These are phyloP conservation scores for Sciurus vulgaris DNA, from an alignment of 2,797 vertebrate genomes.

Conservation along the genomic window DNA sequence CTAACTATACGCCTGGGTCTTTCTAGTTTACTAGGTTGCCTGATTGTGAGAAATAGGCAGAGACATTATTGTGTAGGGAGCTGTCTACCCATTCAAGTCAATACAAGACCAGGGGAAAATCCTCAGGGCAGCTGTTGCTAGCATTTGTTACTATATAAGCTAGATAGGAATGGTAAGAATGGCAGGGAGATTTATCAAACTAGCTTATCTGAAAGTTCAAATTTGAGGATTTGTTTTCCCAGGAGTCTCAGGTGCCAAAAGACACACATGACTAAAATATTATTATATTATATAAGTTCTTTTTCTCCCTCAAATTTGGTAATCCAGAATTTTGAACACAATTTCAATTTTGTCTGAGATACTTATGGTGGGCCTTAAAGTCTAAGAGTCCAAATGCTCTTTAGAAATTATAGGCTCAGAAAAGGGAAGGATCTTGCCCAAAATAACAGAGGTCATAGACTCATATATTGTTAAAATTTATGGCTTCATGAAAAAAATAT, in stretches of 20 bases:
- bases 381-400: not conserved
- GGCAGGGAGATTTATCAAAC: not conserved
- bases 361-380: not conserved
- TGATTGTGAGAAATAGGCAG: not conserved
- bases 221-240: not conserved
- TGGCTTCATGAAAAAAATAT: not conserved
- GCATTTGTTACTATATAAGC: not conserved
- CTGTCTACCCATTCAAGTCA: not conserved
- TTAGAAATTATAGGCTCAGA: not conserved
- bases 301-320: not conserved
- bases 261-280: not conserved
- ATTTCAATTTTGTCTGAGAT: not conserved
- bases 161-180: not conserved
- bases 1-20: not conserved
- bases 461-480: not conserved
- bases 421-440: not conserved
- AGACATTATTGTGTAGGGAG: not conserved
- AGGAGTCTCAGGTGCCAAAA: not conserved
- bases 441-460: not conserved
- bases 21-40: not conserved
- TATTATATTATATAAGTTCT: not conserved
- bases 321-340: not conserved
- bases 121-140: not conserved
- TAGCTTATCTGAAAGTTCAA: conserved; percentile 4
- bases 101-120: not conserved